Evolutionary conservation across 2,113 vertebrate species (phyloP).

Genomic region (rat (Rattus norvegicus)): GRCr8 NC_086039.1:124638001-124638500

Average conservation of each 20-base stretch:
- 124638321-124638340: not conserved
- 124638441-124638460: not conserved
- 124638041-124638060: not conserved
- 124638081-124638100: not conserved
- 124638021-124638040: not conserved
- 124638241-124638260: not conserved
- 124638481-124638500: not conserved
- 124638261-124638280: not conserved
- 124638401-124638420: not conserved
- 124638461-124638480: not conserved
- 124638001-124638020: not conserved
- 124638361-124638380: not conserved
- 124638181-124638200: not conserved
- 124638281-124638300: not conserved
- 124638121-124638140: not conserved
- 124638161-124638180: not conserved
- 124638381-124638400: not conserved
- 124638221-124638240: slow-evolving; percentile 11
- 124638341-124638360: not conserved
- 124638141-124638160: slow-evolving; percentile 31
- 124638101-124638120: not conserved
- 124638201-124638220: not conserved
- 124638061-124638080: not conserved
- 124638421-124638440: not conserved
- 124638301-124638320: not conserved